Evolutionary conservation across 2,888 invertebrate species (phyloP).

Genomic region (Itoplectis maculator): DNA sequence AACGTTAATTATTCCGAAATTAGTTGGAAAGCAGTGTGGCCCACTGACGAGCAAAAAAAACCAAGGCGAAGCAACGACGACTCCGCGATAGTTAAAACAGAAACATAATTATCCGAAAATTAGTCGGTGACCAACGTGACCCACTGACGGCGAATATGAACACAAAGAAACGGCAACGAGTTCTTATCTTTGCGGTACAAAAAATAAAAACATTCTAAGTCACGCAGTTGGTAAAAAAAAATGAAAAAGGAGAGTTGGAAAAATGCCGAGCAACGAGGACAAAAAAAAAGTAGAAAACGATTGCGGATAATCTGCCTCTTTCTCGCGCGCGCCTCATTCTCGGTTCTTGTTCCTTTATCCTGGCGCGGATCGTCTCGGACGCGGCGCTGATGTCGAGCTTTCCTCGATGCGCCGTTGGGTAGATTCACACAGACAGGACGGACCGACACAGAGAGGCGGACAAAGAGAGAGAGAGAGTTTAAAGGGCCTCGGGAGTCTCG

Average conservation of each 20-base stretch:
- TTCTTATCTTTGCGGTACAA: too few species aligned
- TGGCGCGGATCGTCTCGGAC: slow-evolving; percentile 3
- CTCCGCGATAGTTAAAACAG: too few species aligned
- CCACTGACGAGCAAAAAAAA: too few species aligned
- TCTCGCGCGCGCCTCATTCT: slow-evolving; percentile 9
- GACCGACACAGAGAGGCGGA: not conserved
- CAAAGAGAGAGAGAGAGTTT: slow-evolving; percentile 27
- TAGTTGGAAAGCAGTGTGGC: too few species aligned
- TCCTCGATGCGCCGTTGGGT: not conserved
- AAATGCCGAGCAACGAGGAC: not conserved
- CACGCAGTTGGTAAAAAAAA: not conserved
- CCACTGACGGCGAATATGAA: too few species aligned
- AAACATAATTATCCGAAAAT: too few species aligned
- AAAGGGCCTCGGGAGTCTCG: slow-evolving; percentile 29
- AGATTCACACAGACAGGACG: slow-evolving; percentile 13
- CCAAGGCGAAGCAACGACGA: too few species aligned
- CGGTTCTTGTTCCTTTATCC: slow-evolving; percentile 4
- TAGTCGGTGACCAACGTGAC: too few species aligned
- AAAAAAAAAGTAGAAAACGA: slow-evolving; percentile 23
- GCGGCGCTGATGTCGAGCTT: slow-evolving; percentile 25
- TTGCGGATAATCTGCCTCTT: slow-evolving; percentile 18
- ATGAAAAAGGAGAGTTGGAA: not conserved
- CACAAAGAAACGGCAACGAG: too few species aligned
- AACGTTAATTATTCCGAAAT: not conserved
- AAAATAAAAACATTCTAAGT: not conserved